phyloP scores from a whole-genome alignment of 30 jellyfish, hydroid and myxozoan genomes.

The Chrysaora quinquecirrha region DNA sequence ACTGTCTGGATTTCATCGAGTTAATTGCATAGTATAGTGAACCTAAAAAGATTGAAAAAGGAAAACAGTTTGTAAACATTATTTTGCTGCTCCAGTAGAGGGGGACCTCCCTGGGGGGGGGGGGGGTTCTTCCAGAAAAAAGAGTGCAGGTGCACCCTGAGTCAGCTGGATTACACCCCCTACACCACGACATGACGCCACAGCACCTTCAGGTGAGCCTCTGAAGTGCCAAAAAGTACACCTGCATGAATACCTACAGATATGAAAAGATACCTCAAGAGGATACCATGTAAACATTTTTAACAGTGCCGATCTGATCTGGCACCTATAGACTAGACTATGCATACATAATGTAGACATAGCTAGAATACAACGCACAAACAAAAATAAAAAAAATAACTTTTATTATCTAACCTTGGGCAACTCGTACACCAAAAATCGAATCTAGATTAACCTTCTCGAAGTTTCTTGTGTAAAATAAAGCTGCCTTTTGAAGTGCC shows the following conservation, averaged over 20 bases:
- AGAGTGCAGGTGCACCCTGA: neutral
- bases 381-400: no score
- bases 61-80: no score
- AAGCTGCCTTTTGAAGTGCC: slow-evolving; percentile 12
- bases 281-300: no score
- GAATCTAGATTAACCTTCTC: slow-evolving; percentile 54
- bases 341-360: neutral
- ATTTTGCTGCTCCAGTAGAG: neutral
- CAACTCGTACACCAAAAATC: slow-evolving; percentile 57
- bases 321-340: no score
- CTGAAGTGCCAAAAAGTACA: no score
- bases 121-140: neutral
- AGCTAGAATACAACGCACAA: neutral
- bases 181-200: neutral
- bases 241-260: no score
- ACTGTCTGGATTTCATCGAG: neutral
- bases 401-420: neutral
- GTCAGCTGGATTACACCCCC: no score
- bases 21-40: neutral
- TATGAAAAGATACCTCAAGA: neutral
- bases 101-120: neutral
- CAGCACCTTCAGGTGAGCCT: no score
- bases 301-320: neutral
- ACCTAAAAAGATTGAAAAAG: neutral
- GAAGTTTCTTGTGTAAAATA: slow-evolving; percentile 15